Evolutionary conservation across 2,888 invertebrate species (phyloP).

Genomic region (Latrodectus elegans): DNA sequence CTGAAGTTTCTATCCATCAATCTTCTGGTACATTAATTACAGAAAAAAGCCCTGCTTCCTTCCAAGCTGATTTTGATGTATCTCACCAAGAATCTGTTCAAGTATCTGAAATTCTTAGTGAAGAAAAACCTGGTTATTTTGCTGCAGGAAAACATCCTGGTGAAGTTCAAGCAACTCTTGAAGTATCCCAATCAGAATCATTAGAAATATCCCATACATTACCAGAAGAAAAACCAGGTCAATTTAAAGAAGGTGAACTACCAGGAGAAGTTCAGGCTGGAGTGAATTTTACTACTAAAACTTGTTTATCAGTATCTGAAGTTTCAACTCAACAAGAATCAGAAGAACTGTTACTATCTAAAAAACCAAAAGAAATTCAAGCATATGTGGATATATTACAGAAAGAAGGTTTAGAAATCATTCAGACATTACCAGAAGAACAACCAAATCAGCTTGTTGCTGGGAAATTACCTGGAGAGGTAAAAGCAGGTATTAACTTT

Average conservation of each 20-base stretch:
- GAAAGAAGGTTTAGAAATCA: conserved; percentile 58
- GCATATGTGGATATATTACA: conserved; percentile 57
- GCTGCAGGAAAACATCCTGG: conserved; percentile 53
- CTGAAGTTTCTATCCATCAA: conserved; percentile 60
- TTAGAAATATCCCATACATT: conserved; percentile 43
- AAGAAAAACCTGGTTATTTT: conserved; percentile 62
- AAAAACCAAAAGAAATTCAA: conserved; percentile 56
- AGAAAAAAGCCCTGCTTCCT: conserved; percentile 45
- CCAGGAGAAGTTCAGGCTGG: conserved; percentile 67
- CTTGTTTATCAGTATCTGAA: conserved; percentile 62
- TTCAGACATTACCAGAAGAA: conserved; percentile 63
- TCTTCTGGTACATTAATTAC: conserved; percentile 33
- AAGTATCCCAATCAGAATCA: conserved; percentile 51
- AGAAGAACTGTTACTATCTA: conserved; percentile 42
- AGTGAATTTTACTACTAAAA: conserved; percentile 57
- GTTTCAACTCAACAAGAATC: conserved; percentile 59
- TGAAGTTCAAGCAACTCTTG: conserved; percentile 53
- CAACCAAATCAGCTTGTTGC: conserved; percentile 61
- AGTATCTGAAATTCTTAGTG: conserved; percentile 53
- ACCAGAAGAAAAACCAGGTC: conserved; percentile 58
- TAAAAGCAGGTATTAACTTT: conserved; percentile 55
- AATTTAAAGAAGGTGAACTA: conserved; percentile 58
- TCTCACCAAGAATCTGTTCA: conserved; percentile 54
- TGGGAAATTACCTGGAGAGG: conserved; percentile 62
- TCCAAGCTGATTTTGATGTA: conserved; percentile 51